phyloP scores from a whole-genome alignment of 2,113 vertebrate species.

The Thamnaconus septentrionalis region DNA sequence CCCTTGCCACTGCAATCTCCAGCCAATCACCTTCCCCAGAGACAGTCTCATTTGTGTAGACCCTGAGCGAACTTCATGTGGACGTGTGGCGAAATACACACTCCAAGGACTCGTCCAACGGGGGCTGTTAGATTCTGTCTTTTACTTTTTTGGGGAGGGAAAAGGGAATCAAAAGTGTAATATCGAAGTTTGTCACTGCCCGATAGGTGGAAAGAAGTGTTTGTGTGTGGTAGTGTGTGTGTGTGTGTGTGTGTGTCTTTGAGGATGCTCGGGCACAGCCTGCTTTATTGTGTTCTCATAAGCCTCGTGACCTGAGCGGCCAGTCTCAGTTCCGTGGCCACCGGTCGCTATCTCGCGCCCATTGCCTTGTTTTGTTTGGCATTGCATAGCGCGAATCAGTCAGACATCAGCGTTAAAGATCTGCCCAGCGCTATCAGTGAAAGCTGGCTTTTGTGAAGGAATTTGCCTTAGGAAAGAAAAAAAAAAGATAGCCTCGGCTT shows the following conservation, averaged over 20 bases:
- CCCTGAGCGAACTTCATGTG: slow-evolving; percentile 54
- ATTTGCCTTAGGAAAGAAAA: slow-evolving; percentile 44
- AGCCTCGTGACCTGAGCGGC: slow-evolving; percentile 6
- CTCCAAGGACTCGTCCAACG: slow-evolving; percentile 37
- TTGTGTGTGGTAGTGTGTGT: no score
- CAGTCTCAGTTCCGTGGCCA: slow-evolving; percentile 28
- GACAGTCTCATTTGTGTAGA: slow-evolving; percentile 69
- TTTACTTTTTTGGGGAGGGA: slow-evolving; percentile 24
- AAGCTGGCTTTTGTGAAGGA: slow-evolving; percentile 47
- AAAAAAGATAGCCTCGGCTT: slow-evolving; percentile 43
- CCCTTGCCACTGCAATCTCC: slow-evolving; percentile 69
- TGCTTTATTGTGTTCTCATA: not conserved
- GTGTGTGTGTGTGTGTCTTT: no score
- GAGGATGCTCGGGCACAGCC: no score
- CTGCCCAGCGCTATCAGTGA: slow-evolving; percentile 27
- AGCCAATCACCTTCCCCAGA: slow-evolving; percentile 66
- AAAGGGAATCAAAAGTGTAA: no score
- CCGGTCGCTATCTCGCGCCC: slow-evolving; percentile 11
- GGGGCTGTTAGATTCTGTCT: slow-evolving; percentile 15
- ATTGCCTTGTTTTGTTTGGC: slow-evolving; percentile 36
- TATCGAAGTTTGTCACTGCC: no score
- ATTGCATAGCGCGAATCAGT: no score
- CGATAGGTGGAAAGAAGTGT: no score
- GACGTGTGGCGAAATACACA: slow-evolving; percentile 53
- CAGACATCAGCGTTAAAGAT: slow-evolving; percentile 5